These are phyloP conservation scores for Portevinia maculata DNA, from an alignment of 2,888 invertebrate species.

Conservation along the genomic window DNA sequence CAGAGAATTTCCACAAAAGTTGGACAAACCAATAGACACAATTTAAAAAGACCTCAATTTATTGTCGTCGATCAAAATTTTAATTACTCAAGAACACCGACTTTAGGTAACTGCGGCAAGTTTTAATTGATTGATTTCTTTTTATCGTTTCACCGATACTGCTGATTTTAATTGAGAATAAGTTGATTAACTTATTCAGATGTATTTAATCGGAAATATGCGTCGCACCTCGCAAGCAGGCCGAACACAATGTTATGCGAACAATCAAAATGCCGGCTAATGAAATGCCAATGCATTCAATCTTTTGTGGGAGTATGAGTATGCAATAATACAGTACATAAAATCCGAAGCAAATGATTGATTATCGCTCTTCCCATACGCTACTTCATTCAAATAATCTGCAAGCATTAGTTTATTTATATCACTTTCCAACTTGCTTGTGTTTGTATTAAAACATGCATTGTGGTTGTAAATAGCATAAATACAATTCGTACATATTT, in stretches of 20 bases:
- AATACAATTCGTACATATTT: conserved; percentile 16
- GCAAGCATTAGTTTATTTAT: conserved; percentile 59
- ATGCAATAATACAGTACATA: conserved; percentile 4
- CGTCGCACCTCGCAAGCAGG: neutral
- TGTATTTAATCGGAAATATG: neutral
- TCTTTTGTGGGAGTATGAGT: conserved; percentile 33
- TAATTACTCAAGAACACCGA: conserved; percentile 36
- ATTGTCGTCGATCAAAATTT: conserved; percentile 19
- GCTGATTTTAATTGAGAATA: conserved; percentile 23
- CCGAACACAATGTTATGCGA: neutral
- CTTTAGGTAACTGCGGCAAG: neutral
- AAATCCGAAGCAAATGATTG: conserved; percentile 28
- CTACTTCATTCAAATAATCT: conserved; percentile 33
- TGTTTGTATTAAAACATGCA: conserved; percentile 19
- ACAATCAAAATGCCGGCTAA: conserved; percentile 33
- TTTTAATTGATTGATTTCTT: conserved; percentile 34
- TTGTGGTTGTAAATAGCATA: conserved; percentile 26
- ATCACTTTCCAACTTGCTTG: conserved; percentile 37
- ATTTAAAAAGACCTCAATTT: conserved; percentile 1
- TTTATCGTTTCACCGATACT: conserved; percentile 30
- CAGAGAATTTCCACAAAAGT: neutral
- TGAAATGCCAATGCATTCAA: conserved; percentile 22
- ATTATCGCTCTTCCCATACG: conserved; percentile 38
- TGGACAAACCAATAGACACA: conserved; percentile 7
- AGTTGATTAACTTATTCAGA: conserved; percentile 16